These are phyloP conservation scores for Trachythela sp. DNA, from an alignment of 64 coral and sea anemone species.

Conservation along the genomic window DNA sequence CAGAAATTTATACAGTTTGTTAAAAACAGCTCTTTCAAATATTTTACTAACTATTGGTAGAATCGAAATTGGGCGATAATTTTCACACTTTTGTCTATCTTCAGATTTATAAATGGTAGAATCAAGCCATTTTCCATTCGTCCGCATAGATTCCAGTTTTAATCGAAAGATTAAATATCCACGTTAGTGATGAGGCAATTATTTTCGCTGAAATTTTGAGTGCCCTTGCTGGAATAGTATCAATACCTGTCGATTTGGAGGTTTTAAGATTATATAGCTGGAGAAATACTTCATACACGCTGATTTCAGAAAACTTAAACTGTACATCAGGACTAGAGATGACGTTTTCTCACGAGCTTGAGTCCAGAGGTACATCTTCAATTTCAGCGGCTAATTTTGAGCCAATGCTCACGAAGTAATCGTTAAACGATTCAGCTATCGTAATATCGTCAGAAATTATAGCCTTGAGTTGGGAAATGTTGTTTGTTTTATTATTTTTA, in stretches of 20 bases:
- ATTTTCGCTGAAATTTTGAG: constrained; percentile 16
- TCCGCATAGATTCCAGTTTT: constrained; percentile 23
- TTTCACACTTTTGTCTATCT: constrained; percentile 30
- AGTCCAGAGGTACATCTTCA: not conserved
- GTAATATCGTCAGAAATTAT: not conserved
- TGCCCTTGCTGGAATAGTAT: constrained; percentile 5
- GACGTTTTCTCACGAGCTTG: not conserved
- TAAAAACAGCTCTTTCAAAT: constrained; percentile 20
- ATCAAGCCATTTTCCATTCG: constrained; percentile 32
- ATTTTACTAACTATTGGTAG: constrained; percentile 36
- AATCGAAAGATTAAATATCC: not conserved
- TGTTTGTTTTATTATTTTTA: not conserved
- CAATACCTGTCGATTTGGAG: constrained; percentile 27
- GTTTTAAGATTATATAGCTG: constrained; percentile 22
- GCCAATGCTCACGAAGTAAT: constrained; percentile 1
- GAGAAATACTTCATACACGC: not conserved
- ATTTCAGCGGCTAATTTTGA: constrained; percentile 21
- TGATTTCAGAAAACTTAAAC: constrained; percentile 37
- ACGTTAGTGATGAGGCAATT: constrained; percentile 9
- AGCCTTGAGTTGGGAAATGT: not conserved
- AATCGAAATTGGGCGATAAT: constrained; percentile 16
- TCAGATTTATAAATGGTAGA: constrained; percentile 32
- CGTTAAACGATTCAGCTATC: constrained; percentile 5
- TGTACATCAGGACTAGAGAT: not conserved
- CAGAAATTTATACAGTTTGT: constrained; percentile 34